Base-by-base conservation (phyloP, 2,113 vertebrate species). In the Dasyprocta punctata region DNA sequence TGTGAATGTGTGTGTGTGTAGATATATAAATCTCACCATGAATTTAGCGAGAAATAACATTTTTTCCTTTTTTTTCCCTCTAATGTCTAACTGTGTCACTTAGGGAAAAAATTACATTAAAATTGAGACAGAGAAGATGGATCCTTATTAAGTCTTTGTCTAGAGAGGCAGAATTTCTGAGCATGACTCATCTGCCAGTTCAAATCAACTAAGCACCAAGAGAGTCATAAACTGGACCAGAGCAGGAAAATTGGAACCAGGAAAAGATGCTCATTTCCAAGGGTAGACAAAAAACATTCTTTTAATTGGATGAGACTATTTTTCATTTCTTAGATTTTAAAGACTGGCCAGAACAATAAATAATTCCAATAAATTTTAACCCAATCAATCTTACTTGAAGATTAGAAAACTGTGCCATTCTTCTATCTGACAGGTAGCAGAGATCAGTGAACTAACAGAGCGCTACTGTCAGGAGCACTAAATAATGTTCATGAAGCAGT, bases 191-290 rank as follows among this genome's bases (percentile, higher is more conserved):
- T 71, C 52, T 91, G 91, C 60, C 80, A 89, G 67, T 95, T 96
- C 85, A 95, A 94, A 96, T 94, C 86, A 95, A 85, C 95, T 90
- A 95, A 89, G 49, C 81, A 90, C 56, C 86, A 96, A 92, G 95
- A 88, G 56, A 93, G 44, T 33, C 63, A 92, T 87, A 92, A 95
- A 97, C 80, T 54, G 44, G 83, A 63, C 49, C 3, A 80, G 38
- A 20, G 80, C 61, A 93, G 89, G 67, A 94, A 96, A 97, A 93
- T 5, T 89, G 11, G 65, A 97, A 92, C 89, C 92, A 92, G 92
- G 73, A 78, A 86, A 96, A 95, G 33, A 94, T 88, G 83, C 54
- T 96, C 92, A 95, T 96, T 95, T 95, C 84, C 97, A 49, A 12
- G 4, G 81, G 22, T 38, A 33, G 52, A 95, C 0, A 16, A 6